Evolutionary conservation across 2,797 vertebrate species (phyloP), one percentile per base, ranked within the genome.

Genomic region (Malurus splendens): DNA sequence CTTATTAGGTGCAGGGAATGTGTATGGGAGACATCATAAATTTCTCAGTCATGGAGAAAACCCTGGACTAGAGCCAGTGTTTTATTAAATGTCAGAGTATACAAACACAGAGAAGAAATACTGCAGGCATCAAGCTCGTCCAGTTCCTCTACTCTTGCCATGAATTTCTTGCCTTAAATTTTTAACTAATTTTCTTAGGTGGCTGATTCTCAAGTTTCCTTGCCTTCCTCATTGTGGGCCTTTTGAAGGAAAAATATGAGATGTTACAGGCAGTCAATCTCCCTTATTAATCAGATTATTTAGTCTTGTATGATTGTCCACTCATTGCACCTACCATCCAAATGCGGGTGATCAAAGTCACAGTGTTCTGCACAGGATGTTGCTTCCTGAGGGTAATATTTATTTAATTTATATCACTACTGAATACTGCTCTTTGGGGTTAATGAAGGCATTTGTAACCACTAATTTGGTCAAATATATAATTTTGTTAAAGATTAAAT

Each of bases 31-130:
- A 72, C 6, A 55, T 24, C 12, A 54, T 25, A 48, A 57, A 48
- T n/a, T 20, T 44, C 36, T 87, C 36, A 23, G 28, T 51, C 30
- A 39, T 1, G 11, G 52, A 3, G 22, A 56, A 86, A 87, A 59
- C 14, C 12, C 36, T 62, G 0, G 0, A 5, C 17, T 60, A 59
- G 10, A 52, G 22, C 12, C 45, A 73, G 54, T 2, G 10, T 9
- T 84, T 32, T 45, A 51, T 48, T 64, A 52, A 85, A 70, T 24
- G 61, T 8, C 44, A 44, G 71, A 32, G 22, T 10, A 32, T 17
- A 24, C 16, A 68, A 86, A 25, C 25, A 66, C 33, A 79, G 91
- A 76, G 32, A 14, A 87, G 32, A 64, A 88, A 30, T 70, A 12
- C 38, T 4, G 3, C 28, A 45, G 45, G 60, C 15, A 54, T 30